A percentile compares a stretch with the other conserved stretches of the same genome.
Evolutionary conservation across 2,888 invertebrate species (phyloP).

Genomic region (Geophilus truncorum): DNA sequence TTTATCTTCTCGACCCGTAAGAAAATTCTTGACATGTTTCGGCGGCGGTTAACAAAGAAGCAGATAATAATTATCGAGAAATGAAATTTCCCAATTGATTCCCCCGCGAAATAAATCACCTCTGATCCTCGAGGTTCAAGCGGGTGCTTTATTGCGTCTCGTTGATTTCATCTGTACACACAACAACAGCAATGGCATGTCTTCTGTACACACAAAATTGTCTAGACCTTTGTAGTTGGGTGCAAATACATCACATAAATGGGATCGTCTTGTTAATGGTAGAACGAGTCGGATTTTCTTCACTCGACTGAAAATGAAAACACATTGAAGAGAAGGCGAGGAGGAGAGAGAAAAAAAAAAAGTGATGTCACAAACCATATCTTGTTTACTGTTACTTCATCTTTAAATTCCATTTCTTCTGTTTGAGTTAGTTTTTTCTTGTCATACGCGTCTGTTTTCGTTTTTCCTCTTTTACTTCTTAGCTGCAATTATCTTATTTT

Average conservation of each 20-base stretch:
- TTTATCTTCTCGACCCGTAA: no score
- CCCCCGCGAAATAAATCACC: no score
- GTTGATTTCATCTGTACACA: background rate
- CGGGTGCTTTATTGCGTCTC: background rate
- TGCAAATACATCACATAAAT: background rate
- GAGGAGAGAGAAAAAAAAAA: background rate
- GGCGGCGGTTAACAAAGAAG: no score
- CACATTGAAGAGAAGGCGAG: background rate
- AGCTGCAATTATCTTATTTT: constrained; percentile 1
- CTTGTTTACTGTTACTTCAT: constrained; percentile 17
- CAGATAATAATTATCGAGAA: no score
- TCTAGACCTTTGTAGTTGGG: background rate
- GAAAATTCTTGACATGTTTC: no score
- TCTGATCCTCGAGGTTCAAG: background rate
- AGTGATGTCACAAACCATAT: background rate
- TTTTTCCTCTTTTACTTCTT: background rate
- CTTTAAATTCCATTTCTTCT: constrained; percentile 2
- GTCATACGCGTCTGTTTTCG: background rate
- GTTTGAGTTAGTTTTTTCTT: background rate
- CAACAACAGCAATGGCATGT: background rate
- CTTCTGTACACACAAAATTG: background rate
- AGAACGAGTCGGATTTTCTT: background rate
- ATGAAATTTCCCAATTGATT: no score
- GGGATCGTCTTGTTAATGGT: constrained; percentile 3
- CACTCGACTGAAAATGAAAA: background rate